These are phyloP conservation scores for Mimachlamys varia DNA, from an alignment of 2,888 invertebrate species.

Conservation along the genomic window DNA sequence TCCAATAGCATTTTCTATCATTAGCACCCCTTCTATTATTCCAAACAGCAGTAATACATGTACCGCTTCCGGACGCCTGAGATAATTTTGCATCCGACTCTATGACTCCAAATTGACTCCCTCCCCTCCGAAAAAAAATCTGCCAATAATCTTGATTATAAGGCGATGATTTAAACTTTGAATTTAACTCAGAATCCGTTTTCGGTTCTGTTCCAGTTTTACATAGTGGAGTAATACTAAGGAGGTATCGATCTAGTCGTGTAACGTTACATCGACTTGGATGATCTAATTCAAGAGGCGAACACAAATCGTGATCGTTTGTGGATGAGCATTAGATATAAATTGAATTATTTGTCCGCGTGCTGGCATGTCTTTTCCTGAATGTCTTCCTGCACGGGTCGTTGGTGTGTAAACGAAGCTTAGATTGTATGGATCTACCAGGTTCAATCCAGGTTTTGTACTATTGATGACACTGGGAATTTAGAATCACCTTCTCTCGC, in stretches of 20 bases:
- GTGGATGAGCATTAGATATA: constrained; percentile 19
- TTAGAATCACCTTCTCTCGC: no score
- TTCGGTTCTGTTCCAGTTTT: not conserved
- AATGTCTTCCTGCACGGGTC: not conserved
- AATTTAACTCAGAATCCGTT: not conserved
- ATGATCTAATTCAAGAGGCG: constrained; percentile 14
- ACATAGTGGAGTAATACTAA: not conserved
- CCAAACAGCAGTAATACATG: no score
- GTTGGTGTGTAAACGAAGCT: not conserved
- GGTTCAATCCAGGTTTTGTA: no score
- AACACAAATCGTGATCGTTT: not conserved
- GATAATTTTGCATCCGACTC: no score
- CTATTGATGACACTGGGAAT: no score
- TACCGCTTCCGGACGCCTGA: no score
- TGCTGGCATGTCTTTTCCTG: not conserved
- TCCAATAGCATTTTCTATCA: no score
- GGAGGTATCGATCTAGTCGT: not conserved
- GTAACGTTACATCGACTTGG: not conserved
- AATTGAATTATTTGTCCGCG: constrained; percentile 16
- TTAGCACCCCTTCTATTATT: no score
- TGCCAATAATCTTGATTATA: not conserved
- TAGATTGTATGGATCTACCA: no score
- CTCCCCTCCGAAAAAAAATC: no score
- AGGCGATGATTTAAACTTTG: not conserved
- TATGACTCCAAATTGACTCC: not conserved